Evolutionary conservation across 1,140 invertebrate genomes (phyloP), one percentile per base, ranked within the genome.

Genomic region (Drosophila ficusphila): DNA sequence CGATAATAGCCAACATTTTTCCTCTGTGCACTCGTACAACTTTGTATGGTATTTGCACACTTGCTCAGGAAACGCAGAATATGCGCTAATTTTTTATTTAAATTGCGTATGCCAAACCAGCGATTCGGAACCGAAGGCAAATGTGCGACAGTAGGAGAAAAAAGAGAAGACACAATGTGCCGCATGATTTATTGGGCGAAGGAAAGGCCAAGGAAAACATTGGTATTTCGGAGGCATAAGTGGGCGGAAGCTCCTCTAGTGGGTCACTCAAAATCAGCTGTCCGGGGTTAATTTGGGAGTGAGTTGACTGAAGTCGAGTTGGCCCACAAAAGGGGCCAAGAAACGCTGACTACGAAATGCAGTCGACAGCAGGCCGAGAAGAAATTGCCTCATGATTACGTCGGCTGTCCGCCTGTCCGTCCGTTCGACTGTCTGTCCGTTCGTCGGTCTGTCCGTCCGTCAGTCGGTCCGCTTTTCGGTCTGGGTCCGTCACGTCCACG

Each of bases 341-440:
- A 81, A 79, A 61, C 53, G 82, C 68, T 81, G 81, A 77, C 76
- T 88, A 48, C 54, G 68, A 86, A 76, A 74, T 86, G 81, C 81
- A 85, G 62, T 76, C 65, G 81, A 67, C 72, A 79, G 72, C 19
- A 51, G 47, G 44, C 33, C 47, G 64, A 79, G 56, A 72, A 85
- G 72, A 85, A 86, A 88, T 77, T 86, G 82, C 73, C 77, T 81
- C 81, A 81, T 86, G 81, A 85, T 85, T 86, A 86, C 81, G 82
- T 76, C 69, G 72, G 64, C 72, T 41, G 70, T 9, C 54, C 33
- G 57, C 47, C 54, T 38, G 31, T 44, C 23, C 29, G 25, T 11
- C 49, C 5, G 21, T 54, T 18, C 16, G 27, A 19, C 33, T 29
- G 51, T 39, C 38, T 9, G 33, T n/a, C 48, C 38, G 56, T 21